Conservation (phyloP, 2,797 vertebrate genomes). For the Anguilla pacifica region DNA sequence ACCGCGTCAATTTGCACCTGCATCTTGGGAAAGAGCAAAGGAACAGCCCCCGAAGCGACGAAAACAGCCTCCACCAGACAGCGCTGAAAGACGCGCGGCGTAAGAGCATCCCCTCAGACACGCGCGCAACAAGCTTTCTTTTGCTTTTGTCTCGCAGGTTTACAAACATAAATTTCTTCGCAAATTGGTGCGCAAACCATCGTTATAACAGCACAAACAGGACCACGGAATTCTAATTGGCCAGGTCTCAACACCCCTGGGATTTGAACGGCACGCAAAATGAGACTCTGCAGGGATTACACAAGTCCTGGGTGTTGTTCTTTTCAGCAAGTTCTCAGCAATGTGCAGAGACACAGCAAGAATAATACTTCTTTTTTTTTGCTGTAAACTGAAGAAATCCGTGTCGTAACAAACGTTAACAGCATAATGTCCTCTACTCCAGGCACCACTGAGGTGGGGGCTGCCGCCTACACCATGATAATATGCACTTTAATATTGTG, state of each 20-base stretch:
- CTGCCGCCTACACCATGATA: neutral
- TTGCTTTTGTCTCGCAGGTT: neutral
- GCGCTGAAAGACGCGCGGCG: neutral
- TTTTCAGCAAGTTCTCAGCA: neutral
- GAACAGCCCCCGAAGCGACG: constrained; percentile 30
- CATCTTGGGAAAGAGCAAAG: neutral
- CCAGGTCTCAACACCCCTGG: neutral
- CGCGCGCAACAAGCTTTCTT: neutral
- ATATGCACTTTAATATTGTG: neutral
- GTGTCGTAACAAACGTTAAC: neutral
- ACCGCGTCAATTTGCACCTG: constrained; percentile 2
- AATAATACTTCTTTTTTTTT: neutral
- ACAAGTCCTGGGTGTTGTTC: neutral
- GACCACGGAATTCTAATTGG: neutral
- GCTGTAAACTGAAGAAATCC: neutral
- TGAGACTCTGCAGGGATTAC: neutral
- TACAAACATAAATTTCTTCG: neutral
- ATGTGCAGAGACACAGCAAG: neutral
- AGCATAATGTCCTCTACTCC: neutral
- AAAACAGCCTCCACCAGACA: constrained; percentile 8
- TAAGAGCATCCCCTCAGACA: neutral
- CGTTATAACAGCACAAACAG: neutral
- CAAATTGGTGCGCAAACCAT: neutral
- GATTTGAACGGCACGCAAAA: neutral
- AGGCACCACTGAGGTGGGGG: neutral